A percentile compares a stretch with the other conserved stretches of the same genome.
phyloP scores from a whole-genome alignment of 2,888 invertebrate species.

The Tenthredo livida region DNA sequence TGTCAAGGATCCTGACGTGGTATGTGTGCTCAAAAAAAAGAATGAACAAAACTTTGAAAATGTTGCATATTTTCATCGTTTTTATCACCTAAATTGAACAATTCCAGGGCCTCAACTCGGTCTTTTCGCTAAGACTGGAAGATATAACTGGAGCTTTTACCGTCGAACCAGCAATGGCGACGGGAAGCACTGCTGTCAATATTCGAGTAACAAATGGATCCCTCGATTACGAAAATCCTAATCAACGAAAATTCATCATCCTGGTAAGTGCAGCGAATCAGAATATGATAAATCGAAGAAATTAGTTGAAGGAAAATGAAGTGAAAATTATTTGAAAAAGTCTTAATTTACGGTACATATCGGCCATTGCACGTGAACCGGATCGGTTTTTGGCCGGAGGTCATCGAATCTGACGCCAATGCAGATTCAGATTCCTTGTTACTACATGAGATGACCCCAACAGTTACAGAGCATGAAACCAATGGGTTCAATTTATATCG shows the following conservation, averaged over 20 bases:
- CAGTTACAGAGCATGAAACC: too few species aligned
- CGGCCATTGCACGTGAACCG: too few species aligned
- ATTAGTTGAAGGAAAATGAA: too few species aligned
- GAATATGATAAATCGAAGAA: too few species aligned
- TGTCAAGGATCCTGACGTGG: constrained; percentile 92
- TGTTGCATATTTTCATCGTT: not conserved
- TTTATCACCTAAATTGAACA: not conserved
- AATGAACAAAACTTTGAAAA: not conserved
- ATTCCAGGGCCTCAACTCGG: constrained; percentile 89
- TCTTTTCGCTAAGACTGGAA: constrained; percentile 88
- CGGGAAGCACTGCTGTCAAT: constrained; percentile 90
- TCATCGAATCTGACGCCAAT: too few species aligned
- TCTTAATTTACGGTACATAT: too few species aligned
- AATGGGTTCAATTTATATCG: too few species aligned
- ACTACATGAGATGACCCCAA: too few species aligned
- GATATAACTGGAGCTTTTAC: constrained; percentile 91
- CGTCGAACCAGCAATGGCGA: constrained; percentile 89
- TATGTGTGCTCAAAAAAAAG: constrained; percentile 77
- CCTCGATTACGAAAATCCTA: constrained; percentile 94
- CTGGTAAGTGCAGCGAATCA: constrained; percentile 81
- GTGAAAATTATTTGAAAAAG: too few species aligned
- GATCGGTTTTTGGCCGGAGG: too few species aligned
- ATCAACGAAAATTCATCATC: constrained; percentile 93
- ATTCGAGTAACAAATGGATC: constrained; percentile 89
- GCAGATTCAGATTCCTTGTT: too few species aligned